These are phyloP conservation scores for Aelia acuminata DNA, from an alignment of 2,888 invertebrate species.

Conservation along the genomic window DNA sequence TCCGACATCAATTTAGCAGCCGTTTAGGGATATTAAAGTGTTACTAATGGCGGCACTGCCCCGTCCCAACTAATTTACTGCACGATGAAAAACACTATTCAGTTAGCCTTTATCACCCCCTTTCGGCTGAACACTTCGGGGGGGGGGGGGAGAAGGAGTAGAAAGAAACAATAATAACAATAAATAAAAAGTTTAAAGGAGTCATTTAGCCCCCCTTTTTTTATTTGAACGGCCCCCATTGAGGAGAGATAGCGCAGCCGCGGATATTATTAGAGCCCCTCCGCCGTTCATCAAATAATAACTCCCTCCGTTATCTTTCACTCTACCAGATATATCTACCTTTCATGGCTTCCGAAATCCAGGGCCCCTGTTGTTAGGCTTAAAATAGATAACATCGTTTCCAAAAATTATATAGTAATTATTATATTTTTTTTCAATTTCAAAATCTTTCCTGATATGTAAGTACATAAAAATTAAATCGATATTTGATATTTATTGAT, in stretches of 20 bases:
- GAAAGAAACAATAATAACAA: constrained; percentile 45
- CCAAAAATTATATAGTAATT: too few species aligned
- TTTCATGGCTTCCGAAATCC: constrained; percentile 1
- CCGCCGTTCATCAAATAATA: constrained; percentile 2
- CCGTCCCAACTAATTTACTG: neutral
- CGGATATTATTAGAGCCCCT: constrained; percentile 7
- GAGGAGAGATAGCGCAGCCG: neutral
- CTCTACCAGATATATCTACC: neutral
- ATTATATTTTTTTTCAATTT: too few species aligned
- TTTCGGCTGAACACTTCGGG: neutral
- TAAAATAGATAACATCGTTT: too few species aligned
- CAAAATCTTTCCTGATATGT: too few species aligned
- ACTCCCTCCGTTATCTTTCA: neutral
- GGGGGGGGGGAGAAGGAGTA: neutral
- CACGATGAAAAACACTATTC: constrained; percentile 28
- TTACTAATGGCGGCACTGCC: constrained; percentile 22
- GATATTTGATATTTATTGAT: too few species aligned
- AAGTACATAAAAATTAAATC: too few species aligned
- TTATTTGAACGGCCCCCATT: neutral
- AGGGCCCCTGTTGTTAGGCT: neutral
- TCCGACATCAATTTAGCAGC: constrained; percentile 22
- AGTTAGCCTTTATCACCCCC: constrained; percentile 27
- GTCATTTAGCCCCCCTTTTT: constrained; percentile 32
- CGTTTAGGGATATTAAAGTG: constrained; percentile 46
- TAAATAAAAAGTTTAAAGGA: constrained; percentile 46